These are phyloP conservation scores for Pseudomugil tenellus DNA, from an alignment of 2,797 vertebrate species.

Conservation along the genomic window DNA sequence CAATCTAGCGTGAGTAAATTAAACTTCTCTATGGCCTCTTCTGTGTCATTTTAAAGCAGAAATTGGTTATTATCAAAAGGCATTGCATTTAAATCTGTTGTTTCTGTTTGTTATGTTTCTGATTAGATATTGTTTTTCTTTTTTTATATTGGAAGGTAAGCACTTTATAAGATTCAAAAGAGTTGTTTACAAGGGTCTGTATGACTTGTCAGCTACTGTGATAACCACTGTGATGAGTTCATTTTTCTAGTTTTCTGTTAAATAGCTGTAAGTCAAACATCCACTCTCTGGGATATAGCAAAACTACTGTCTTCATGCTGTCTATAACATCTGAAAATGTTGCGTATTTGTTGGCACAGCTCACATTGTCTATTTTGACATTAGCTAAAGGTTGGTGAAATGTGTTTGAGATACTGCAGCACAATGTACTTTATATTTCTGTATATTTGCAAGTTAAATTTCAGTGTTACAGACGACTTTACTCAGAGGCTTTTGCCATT, in stretches of 20 bases:
- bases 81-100: slow-evolving; percentile 64
- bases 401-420: slow-evolving; percentile 58
- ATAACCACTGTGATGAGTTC: slow-evolving; percentile 45
- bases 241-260: slow-evolving; percentile 53
- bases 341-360: slow-evolving; percentile 50
- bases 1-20: slow-evolving; percentile 84
- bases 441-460: slow-evolving; percentile 83
- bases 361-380: slow-evolving; percentile 49
- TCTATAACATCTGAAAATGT: slow-evolving; percentile 37
- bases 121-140: slow-evolving; percentile 78
- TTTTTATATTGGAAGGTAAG: slow-evolving; percentile 62
- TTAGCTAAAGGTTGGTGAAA: slow-evolving; percentile 70
- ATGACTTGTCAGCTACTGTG: slow-evolving; percentile 57
- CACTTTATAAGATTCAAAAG: slow-evolving; percentile 61
- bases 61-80: slow-evolving; percentile 76
- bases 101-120: slow-evolving; percentile 70
- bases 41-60: slow-evolving; percentile 81
- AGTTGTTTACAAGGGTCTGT: slow-evolving; percentile 62
- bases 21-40: slow-evolving; percentile 84
- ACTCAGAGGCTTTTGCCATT: slow-evolving; percentile 76
- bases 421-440: slow-evolving; percentile 74
- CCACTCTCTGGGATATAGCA: slow-evolving; percentile 22
- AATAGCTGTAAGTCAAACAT: slow-evolving; percentile 52
- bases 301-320: slow-evolving; percentile 33
- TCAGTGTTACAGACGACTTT: slow-evolving; percentile 74